Evolutionary conservation across 2,888 invertebrate species (phyloP), one percentile per base, ranked within the genome.

Genomic region (Carpatolechia fugitivella): DNA sequence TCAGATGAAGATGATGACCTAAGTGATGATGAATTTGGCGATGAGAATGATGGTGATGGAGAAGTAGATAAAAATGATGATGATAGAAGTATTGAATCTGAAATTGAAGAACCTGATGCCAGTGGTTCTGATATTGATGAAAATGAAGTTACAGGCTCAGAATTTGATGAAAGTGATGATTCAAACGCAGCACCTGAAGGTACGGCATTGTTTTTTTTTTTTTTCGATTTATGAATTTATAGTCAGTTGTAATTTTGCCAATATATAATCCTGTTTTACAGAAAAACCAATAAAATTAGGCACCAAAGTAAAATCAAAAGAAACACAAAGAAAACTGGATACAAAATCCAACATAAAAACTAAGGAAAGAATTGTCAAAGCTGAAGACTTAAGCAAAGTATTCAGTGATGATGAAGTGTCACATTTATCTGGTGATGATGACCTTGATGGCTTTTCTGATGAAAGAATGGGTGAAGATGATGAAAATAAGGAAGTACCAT

Each of bases 351-450:
- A 44, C 52, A 51, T 57, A 49, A 48, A 59, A 54, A 2, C 40
- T 61, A 72, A 75, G 59, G 76, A 76, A 33, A 85, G 60, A 59
- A 58, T 79, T n/a, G 60, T 86, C 40, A 70, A 76, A 52, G 81
- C 77, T 67, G 70, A 76, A 61, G 79, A 87, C 56, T 60, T 84
- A 13, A 71, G 64, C 53, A 82, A 83, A 71, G 72, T 85, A 0
- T 88, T 89, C 46, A 89, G 88, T 80, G 88, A 89, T 67, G 88
- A 89, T 82, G 88, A 88, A 78, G 70, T 89, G 5, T 88, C 88
- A 31, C 78, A 85, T 66, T 63, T 89, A 20, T 86, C 85, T 54
- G 75, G 63, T 63, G 81, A 81, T 74, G 80, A 74, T 63, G 68
- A 75, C 55, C 60, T 65, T 52, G 70, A 70, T 24, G 68, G 52